Conservation (phyloP, 2,888 invertebrate genomes). For the Pseudococcus longispinus region DNA sequence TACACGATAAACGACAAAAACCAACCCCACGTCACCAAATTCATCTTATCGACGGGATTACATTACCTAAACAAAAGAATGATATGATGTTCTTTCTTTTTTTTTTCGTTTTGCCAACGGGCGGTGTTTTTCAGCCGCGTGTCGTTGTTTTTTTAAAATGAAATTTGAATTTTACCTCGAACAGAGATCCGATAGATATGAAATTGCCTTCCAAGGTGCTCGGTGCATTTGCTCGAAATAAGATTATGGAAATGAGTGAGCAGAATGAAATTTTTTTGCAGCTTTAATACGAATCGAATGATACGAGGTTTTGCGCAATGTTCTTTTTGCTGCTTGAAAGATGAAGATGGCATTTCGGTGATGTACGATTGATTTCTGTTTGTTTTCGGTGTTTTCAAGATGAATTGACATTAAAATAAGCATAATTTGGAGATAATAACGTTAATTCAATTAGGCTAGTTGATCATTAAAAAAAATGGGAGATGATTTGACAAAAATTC, state of each 20-base stretch:
- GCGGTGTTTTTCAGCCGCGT: background rate
- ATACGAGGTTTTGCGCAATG: background rate
- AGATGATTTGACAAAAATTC: background rate
- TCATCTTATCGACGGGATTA: slow-evolving; percentile 43
- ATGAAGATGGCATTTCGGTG: background rate
- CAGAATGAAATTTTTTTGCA: background rate
- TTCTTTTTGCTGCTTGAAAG: background rate
- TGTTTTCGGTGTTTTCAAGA: background rate
- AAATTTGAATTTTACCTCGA: slow-evolving; percentile 24
- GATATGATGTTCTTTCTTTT: slow-evolving; percentile 6
- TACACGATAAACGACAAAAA: slow-evolving; percentile 47
- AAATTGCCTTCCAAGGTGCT: background rate
- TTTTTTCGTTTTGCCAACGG: background rate
- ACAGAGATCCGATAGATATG: background rate
- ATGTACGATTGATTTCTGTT: background rate
- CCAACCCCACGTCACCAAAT: slow-evolving; percentile 45
- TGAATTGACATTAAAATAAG: background rate
- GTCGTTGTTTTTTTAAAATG: slow-evolving; percentile 9
- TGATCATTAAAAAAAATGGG: background rate
- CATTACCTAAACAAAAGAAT: slow-evolving; percentile 44
- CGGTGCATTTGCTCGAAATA: background rate
- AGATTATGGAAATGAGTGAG: background rate
- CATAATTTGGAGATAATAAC: background rate
- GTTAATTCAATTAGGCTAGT: background rate
- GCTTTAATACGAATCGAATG: background rate